phyloP scores from a whole-genome alignment of 2,797 vertebrate genomes.

The Sebastiscus albofasciatus region DNA sequence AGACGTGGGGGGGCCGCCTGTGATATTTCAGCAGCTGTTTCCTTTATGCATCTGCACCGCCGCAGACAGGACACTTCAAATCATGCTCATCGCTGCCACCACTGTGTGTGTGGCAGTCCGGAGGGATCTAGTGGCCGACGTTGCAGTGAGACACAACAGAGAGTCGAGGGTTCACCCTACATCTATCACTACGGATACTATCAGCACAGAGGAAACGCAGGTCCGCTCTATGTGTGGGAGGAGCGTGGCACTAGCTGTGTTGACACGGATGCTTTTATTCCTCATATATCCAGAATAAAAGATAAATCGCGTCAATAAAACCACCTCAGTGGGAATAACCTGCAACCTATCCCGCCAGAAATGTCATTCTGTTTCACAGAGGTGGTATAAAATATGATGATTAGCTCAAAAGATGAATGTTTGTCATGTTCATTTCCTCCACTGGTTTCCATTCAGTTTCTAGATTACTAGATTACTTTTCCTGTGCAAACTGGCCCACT shows the following conservation, averaged over 20 bases:
- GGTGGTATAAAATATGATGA: neutral
- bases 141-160: slow-evolving; percentile 43
- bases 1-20: slow-evolving; percentile 60
- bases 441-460: neutral
- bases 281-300: neutral
- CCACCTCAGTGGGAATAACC: neutral
- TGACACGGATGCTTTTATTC: neutral
- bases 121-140: slow-evolving; percentile 40
- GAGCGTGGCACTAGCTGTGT: neutral
- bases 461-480: neutral
- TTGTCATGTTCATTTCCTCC: neutral
- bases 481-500: neutral
- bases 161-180: slow-evolving; percentile 46
- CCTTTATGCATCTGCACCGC: slow-evolving; percentile 77
- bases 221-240: neutral
- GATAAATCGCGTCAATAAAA: neutral
- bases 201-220: slow-evolving; percentile 35
- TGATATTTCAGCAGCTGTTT: slow-evolving; percentile 83
- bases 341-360: accelerated
- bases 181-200: slow-evolving; percentile 59
- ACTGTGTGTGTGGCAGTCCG: slow-evolving; percentile 45
- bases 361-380: neutral
- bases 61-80: slow-evolving; percentile 78
- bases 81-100: slow-evolving; percentile 66
- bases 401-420: neutral